Evolutionary conservation across 2,888 invertebrate species (phyloP), one percentile per base, ranked within the genome.

Genomic region (Hypselothyrea guttata): DNA sequence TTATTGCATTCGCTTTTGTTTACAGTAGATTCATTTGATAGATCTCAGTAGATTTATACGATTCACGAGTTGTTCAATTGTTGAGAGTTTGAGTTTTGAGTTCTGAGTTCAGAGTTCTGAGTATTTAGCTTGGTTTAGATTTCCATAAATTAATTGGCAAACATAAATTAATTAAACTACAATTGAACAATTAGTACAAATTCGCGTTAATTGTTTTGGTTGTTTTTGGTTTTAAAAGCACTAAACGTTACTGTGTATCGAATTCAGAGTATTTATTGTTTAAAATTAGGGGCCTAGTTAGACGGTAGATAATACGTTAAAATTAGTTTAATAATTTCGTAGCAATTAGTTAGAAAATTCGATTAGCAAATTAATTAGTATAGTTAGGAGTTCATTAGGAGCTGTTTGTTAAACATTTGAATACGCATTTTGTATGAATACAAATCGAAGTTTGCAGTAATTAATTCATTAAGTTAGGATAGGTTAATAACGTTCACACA

Each of bases 151-250:
- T 40, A 68, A 47, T 71, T 66, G 70, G 57, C 46, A 46, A 81
- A 81, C 22, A 63, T 74, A 77, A 84, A 74, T 71, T 65, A 74
- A 61, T 81, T 71, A 56, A 60, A 64, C 64, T 73, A 81, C 44
- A 63, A 65, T 47, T 38, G 11, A 58, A 59, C 46, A 52, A 46
- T 31, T 52, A 22, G 22, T 22, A 46, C 9, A 55, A 55, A 69
- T 59, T 65, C 47, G 4, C 28, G 7, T 28, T 9, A 28, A 56
- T 51, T 22, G 27, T 31, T 16, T 53, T 42, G 12, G 18, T 55
- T 38, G 22, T 33, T 65, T 78, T 78, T 84, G 75, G 82, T 82
- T 78, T 78, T 31, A 59, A 60, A 82, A 84, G 82, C 77, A 81
- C 82, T 71, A 74, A 46, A 51, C 46, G 61, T 76, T 72, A 62